Percentiles rank a stretch among this genome's conserved stretches.
These are phyloP conservation scores for Resseliella maxima DNA, from an alignment of 2,888 invertebrate genomes.

Conservation along the genomic window DNA sequence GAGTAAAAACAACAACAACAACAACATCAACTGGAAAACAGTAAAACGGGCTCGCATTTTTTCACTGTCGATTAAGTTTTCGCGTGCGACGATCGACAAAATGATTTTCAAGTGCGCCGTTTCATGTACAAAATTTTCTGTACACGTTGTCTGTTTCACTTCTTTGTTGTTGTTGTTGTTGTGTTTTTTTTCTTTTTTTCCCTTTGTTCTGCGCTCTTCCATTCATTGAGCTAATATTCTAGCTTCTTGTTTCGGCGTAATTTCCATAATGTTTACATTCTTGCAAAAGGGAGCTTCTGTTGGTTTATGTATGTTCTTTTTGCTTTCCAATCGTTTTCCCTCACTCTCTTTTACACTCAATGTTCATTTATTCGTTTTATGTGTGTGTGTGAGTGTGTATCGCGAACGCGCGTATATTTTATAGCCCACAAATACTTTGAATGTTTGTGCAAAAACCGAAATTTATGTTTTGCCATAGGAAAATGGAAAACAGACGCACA, in stretches of 20 bases:
- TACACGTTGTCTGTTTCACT: too few species aligned
- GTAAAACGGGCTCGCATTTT: constrained; percentile 15
- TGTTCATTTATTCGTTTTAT: too few species aligned
- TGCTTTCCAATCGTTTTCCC: background rate
- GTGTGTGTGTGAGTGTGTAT: too few species aligned
- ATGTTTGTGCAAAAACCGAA: constrained; percentile 49
- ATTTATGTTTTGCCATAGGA: background rate
- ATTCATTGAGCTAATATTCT: constrained; percentile 29
- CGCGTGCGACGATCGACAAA: background rate
- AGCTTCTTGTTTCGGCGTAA: background rate
- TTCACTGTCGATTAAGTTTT: constrained; percentile 48
- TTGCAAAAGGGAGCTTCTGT: background rate
- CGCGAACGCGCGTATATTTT: background rate
- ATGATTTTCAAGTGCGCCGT: constrained; percentile 7
- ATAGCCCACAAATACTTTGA: constrained; percentile 46
- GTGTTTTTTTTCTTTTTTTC: too few species aligned
- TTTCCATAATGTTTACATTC: constrained; percentile 2
- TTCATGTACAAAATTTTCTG: background rate
- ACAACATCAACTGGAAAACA: too few species aligned
- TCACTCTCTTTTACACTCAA: background rate
- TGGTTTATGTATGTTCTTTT: background rate
- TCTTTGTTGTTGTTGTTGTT: too few species aligned
- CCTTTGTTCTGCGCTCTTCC: too few species aligned
- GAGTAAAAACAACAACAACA: too few species aligned
- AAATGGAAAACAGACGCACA: constrained; percentile 26